phyloP scores from a whole-genome alignment of 2,797 vertebrate genomes.

The Propithecus perrieri region DNA sequence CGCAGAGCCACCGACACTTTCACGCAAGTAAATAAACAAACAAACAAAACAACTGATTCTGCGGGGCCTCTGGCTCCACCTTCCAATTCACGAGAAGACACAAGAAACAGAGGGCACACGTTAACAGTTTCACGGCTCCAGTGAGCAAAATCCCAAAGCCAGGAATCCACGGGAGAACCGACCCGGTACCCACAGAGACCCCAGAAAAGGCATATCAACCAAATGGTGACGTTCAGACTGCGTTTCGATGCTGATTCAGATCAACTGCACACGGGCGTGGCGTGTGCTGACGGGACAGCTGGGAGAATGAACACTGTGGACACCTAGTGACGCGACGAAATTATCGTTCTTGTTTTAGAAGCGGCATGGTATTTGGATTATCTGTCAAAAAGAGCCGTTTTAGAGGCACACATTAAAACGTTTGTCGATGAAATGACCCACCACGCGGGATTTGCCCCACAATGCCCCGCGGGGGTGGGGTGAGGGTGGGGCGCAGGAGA shows the following conservation, averaged over 20 bases:
- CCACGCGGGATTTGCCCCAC: background rate
- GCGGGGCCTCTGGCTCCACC: background rate
- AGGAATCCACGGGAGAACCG: background rate
- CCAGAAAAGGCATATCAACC: background rate
- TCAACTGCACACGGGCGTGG: rapidly evolving
- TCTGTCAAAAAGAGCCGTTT: too few relatives aligned
- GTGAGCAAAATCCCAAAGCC: background rate
- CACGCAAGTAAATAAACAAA: too few relatives aligned
- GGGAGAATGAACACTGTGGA: background rate
- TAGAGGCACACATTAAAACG: background rate
- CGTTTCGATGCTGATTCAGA: background rate
- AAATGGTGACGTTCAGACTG: background rate
- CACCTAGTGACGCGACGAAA: background rate
- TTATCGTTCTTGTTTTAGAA: background rate
- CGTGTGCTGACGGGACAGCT: background rate
- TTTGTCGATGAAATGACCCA: background rate
- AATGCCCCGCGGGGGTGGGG: background rate
- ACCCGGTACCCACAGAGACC: background rate
- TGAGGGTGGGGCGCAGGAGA: background rate
- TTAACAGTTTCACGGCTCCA: background rate
- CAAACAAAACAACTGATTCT: background rate
- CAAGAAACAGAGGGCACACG: background rate
- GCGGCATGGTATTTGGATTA: background rate
- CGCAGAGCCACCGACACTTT: background rate
- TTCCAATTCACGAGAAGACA: background rate